These are phyloP conservation scores for Charaxes varanes DNA, from an alignment of 1,140 invertebrate species.

Conservation along the genomic window DNA sequence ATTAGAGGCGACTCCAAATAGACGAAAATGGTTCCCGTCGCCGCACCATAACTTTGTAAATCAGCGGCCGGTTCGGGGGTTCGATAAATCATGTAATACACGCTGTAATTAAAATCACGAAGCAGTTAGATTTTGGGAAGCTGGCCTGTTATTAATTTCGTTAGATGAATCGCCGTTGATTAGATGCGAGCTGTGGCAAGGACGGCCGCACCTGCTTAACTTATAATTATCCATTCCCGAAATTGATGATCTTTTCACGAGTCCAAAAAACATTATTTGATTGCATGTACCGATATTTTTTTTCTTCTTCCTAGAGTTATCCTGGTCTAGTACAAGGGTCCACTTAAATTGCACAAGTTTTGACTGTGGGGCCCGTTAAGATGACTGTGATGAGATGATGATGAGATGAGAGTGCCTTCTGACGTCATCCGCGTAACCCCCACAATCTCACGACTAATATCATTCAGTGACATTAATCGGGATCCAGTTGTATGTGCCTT, in stretches of 20 bases:
- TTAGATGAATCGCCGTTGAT: conserved; percentile 67
- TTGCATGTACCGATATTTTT: conserved; percentile 19
- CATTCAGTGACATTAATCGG: no score
- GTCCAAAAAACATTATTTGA: conserved; percentile 25
- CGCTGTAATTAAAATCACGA: conserved; percentile 64
- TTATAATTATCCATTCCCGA: conserved; percentile 52
- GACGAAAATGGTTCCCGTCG: conserved; percentile 6
- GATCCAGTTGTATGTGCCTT: no score
- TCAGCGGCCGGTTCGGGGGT: conserved; percentile 39
- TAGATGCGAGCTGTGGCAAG: conserved; percentile 41
- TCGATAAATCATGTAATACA: conserved; percentile 57
- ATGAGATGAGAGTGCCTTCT: no score
- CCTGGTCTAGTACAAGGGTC: neutral
- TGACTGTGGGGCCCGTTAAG: no score
- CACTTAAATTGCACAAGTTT: neutral
- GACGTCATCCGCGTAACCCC: no score
- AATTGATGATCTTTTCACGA: conserved; percentile 60
- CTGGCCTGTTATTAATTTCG: conserved; percentile 67
- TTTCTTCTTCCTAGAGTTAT: conserved; percentile 4
- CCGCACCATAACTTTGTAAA: conserved; percentile 31
- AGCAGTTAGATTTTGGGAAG: conserved; percentile 54
- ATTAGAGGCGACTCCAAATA: no score
- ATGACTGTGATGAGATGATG: no score
- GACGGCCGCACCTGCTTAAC: conserved; percentile 60
- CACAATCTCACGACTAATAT: no score